Evolutionary conservation across 1,140 invertebrate species (phyloP), one percentile per base, ranked within the genome.

Genomic region (Sinonovacula constricta): DNA sequence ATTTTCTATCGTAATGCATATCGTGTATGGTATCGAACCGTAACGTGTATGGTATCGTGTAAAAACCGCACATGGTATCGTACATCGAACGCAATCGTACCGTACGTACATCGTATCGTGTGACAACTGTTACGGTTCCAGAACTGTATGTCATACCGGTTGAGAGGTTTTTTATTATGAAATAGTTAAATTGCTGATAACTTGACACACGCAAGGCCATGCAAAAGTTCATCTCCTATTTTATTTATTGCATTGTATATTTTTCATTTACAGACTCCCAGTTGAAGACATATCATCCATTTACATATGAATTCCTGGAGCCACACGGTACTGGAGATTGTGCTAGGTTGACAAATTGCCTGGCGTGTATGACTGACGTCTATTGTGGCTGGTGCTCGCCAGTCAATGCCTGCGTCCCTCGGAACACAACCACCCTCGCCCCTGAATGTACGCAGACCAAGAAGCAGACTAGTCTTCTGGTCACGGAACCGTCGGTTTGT

Each of bases 301-400:
- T 78, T 31, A 59, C n/a, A n/a, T 69, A 36, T 28, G 75, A 97
- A 85, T 97, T 97, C 88, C 88, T 98, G 28, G 96, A 98, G 88
- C 96, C 96, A 0, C 98, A 94, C 76, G 84, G 62, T 63, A 67
- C 70, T 0, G 85, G 83, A 12, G 92, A 93, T n/a, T 99, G 97
- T 86, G 88, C 90, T 0, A 92, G 93, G 26, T 96, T 97, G 85
- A 93, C 91, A 59, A 98, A 95, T 86, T 99, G 97, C 87, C 89
- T 97, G 5, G 93, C 96, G 59, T 99, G 97, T 88, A 90, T 98
- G 26, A 95, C 95, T 0, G 97, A 99, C 91, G 94, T 95, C 0
- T 93, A 94, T 12, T 99, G 97, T 88, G 96, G 96, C 0, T 98
- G 97, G 97, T 98, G 96, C 87, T 94, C 95, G 24, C 85, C 78